phyloP scores from a whole-genome alignment of 2,888 invertebrate genomes.

The Chorisops tibialis region DNA sequence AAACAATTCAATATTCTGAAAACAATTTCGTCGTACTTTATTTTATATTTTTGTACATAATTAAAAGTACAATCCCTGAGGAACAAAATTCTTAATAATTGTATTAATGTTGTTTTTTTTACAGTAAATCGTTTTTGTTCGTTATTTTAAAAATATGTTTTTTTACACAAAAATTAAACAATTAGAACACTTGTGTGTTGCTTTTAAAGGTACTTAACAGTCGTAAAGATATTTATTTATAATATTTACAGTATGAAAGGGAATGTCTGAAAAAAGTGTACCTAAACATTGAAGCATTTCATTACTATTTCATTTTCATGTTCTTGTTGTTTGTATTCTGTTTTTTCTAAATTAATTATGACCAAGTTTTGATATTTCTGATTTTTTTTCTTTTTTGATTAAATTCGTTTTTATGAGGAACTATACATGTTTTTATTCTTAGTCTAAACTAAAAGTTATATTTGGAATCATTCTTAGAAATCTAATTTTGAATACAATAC shows the following conservation, averaged over 20 bases:
- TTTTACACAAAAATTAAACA: background rate
- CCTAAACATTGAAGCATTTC: too few relatives aligned
- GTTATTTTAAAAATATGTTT: background rate
- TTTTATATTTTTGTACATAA: background rate
- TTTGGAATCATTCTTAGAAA: background rate
- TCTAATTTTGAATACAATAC: background rate
- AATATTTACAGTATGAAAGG: background rate
- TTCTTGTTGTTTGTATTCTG: too few relatives aligned
- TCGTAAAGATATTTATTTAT: background rate
- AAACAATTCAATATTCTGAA: background rate
- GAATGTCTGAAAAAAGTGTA: background rate
- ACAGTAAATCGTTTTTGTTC: background rate
- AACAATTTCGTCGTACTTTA: background rate
- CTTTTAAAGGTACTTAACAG: background rate
- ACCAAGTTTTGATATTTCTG: background rate
- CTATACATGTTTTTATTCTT: background rate
- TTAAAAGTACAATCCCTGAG: constrained; percentile 25
- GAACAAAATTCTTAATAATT: constrained; percentile 9
- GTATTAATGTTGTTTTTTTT: background rate
- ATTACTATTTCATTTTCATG: too few relatives aligned
- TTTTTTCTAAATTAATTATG: background rate
- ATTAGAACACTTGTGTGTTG: background rate
- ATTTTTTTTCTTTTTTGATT: background rate
- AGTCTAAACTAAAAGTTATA: background rate
- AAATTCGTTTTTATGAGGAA: background rate